These are phyloP conservation scores for Sclerodermus sp. DNA, from an alignment of 2,888 invertebrate genomes.

Conservation along the genomic window DNA sequence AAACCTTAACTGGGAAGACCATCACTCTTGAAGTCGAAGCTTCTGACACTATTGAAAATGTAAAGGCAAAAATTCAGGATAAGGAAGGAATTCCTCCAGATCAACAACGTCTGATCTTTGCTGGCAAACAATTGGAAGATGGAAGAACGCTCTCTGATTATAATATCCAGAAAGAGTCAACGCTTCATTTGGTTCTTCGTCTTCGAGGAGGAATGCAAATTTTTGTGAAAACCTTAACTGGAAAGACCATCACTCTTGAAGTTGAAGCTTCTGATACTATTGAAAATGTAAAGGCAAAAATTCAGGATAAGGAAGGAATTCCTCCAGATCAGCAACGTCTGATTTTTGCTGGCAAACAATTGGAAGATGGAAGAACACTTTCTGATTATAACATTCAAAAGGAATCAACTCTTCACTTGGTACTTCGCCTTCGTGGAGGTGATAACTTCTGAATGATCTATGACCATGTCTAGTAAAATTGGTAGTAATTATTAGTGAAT, in stretches of 20 bases:
- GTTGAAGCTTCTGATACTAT: slow-evolving; percentile 60
- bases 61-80: slow-evolving; percentile 58
- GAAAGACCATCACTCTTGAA: slow-evolving; percentile 46
- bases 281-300: slow-evolving; percentile 60
- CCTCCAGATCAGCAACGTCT: slow-evolving; percentile 58
- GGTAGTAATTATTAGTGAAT: not conserved
- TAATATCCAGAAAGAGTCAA: slow-evolving; percentile 62
- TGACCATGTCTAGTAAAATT: slow-evolving; percentile 17
- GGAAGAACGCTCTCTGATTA: slow-evolving; percentile 54
- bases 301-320: slow-evolving; percentile 44
- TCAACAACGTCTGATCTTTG: slow-evolving; percentile 62
- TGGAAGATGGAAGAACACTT: slow-evolving; percentile 64
- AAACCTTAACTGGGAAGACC: slow-evolving; percentile 62
- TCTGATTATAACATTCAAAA: slow-evolving; percentile 65
- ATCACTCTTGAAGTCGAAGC: slow-evolving; percentile 60
- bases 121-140: slow-evolving; percentile 64
- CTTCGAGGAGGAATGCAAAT: slow-evolving; percentile 63
- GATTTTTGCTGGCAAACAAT: slow-evolving; percentile 59
- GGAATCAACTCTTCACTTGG: slow-evolving; percentile 71
- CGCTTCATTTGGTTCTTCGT: slow-evolving; percentile 62
- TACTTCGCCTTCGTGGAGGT: slow-evolving; percentile 77
- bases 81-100: slow-evolving; percentile 62
- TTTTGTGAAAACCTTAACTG: too few species aligned
- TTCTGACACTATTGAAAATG: slow-evolving; percentile 62
- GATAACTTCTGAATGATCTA: slow-evolving; percentile 1